A percentile compares a stretch with the other conserved stretches of the same genome.
Evolutionary conservation across 2,797 vertebrate genomes (phyloP).

Genomic region (Xerus rutilus): DNA sequence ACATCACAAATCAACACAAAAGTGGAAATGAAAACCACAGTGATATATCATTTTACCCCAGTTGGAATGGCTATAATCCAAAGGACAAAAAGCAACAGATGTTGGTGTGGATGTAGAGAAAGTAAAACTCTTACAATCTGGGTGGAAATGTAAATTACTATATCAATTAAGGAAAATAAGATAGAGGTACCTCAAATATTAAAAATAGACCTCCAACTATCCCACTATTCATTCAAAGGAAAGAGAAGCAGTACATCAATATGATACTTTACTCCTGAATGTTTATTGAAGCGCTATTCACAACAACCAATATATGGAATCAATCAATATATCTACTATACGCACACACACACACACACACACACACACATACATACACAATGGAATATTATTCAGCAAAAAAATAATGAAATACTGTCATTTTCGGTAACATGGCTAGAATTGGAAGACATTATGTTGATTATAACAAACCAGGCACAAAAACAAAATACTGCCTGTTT

Average conservation of each 20-base stretch:
- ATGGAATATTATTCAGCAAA: background rate
- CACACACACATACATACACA: background rate
- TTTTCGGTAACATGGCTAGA: background rate
- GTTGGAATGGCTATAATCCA: background rate
- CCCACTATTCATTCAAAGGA: background rate
- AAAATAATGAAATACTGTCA: background rate
- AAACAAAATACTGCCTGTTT: too few relatives aligned
- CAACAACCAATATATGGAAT: background rate
- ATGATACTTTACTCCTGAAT: background rate
- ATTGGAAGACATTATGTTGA: background rate
- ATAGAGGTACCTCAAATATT: background rate
- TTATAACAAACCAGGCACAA: background rate
- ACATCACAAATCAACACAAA: background rate
- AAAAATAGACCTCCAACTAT: background rate
- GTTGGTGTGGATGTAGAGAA: background rate
- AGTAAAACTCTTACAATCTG: background rate
- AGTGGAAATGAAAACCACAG: background rate
- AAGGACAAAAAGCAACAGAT: background rate
- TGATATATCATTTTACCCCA: background rate
- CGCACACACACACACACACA: background rate
- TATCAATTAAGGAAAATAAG: background rate
- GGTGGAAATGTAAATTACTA: background rate
- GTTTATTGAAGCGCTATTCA: background rate
- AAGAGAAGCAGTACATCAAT: background rate
- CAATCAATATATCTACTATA: background rate